Percentiles rank a stretch among this genome's conserved stretches.
Evolutionary conservation across 1,140 invertebrate genomes (phyloP).

Genomic region (Onthophagus taurus): DNA sequence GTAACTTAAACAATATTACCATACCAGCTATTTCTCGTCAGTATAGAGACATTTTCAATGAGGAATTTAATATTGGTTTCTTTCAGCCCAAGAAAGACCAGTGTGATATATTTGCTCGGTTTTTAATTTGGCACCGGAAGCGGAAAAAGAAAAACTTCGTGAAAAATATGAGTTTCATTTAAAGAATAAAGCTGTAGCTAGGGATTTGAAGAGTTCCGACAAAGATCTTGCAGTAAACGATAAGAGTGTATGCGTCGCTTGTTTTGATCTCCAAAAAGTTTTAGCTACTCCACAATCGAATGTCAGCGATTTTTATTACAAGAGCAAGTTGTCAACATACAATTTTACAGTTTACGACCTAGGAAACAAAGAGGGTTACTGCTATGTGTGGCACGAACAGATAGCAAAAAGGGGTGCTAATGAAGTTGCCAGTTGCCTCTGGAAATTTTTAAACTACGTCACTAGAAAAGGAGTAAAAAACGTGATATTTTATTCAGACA

Average conservation of each 20-base stretch:
- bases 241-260: slow-evolving; percentile 11
- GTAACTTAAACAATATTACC: too few relatives aligned
- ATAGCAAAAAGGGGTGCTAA: slow-evolving; percentile 22
- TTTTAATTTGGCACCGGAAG: slow-evolving; percentile 4
- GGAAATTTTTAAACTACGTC: slow-evolving; percentile 19
- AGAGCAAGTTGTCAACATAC: slow-evolving; percentile 13
- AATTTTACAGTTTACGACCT: slow-evolving; percentile 17
- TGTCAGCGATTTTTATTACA: slow-evolving; percentile 16
- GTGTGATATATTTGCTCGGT: slow-evolving; percentile 1
- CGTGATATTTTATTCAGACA: slow-evolving; percentile 30
- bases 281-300: slow-evolving; percentile 8
- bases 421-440: slow-evolving; percentile 28
- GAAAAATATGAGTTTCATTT: slow-evolving; percentile 4
- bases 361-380: slow-evolving; percentile 13
- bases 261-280: slow-evolving; percentile 15
- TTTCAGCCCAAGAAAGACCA: slow-evolving; percentile 8
- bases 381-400: slow-evolving; percentile 13
- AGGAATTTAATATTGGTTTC: slow-evolving; percentile 11
- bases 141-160: not conserved
- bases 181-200: slow-evolving; percentile 7
- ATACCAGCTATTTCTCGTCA: too few relatives aligned
- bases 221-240: slow-evolving; percentile 11
- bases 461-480: slow-evolving; percentile 23
- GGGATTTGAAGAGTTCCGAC: slow-evolving; percentile 8
- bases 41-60: slow-evolving; percentile 4